These are phyloP conservation scores for Hedychridium roseum DNA, from an alignment of 2,888 invertebrate genomes.

Conservation along the genomic window DNA sequence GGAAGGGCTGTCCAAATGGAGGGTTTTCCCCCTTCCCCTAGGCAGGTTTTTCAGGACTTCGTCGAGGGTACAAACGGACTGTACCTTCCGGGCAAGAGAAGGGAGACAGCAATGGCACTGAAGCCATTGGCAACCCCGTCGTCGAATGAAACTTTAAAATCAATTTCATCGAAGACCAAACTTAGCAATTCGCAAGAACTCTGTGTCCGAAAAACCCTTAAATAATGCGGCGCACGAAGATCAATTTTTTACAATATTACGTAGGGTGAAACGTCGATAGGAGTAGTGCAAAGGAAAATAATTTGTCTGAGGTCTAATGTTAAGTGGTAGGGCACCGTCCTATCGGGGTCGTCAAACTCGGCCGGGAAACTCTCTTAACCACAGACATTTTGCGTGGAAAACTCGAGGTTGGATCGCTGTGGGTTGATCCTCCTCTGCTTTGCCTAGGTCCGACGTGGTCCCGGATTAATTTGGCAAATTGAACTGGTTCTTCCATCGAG, in stretches of 20 bases:
- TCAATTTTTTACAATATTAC: constrained; percentile 2
- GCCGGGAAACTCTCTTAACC: no score
- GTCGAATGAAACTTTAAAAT: constrained; percentile 18
- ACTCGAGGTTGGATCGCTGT: constrained; percentile 33
- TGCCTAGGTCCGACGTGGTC: constrained; percentile 9
- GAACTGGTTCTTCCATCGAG: constrained; percentile 60
- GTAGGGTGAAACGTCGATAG: no score
- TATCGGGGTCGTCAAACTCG: no score
- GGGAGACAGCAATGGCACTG: constrained; percentile 28
- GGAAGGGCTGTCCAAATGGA: constrained; percentile 46
- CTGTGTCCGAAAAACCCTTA: background rate
- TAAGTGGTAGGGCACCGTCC: no score
- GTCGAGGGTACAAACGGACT: constrained; percentile 14
- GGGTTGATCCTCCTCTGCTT: constrained; percentile 11
- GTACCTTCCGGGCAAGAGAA: constrained; percentile 22
- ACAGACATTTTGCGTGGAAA: constrained; percentile 47
- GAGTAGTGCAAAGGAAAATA: no score
- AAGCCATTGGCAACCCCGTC: constrained; percentile 14
- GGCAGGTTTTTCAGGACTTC: constrained; percentile 22
- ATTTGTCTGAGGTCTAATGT: no score
- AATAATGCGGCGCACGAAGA: constrained; percentile 4
- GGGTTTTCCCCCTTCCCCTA: constrained; percentile 20
- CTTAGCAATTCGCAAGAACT: background rate
- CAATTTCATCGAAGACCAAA: constrained; percentile 5
- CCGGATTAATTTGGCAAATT: constrained; percentile 61